A percentile compares a stretch with the other conserved stretches of the same genome.
These are phyloP conservation scores for Cotesia typhae DNA, from an alignment of 1,140 invertebrate species.

Conservation along the genomic window DNA sequence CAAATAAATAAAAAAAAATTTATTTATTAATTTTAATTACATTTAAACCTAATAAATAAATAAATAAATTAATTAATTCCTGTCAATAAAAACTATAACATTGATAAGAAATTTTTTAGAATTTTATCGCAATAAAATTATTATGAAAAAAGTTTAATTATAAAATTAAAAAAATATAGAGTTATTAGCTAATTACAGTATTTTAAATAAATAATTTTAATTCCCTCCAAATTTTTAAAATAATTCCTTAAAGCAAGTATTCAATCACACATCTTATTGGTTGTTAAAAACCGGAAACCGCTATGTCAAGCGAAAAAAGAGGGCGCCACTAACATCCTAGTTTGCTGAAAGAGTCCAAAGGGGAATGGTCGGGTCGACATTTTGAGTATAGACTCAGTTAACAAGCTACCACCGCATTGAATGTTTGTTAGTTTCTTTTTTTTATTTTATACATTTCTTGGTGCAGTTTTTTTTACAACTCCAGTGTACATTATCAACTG, in stretches of 20 bases:
- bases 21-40: too few species aligned
- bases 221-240: neutral
- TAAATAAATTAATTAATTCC: too few species aligned
- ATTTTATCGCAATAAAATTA: too few species aligned
- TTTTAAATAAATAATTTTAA: neutral
- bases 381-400: slow-evolving; percentile 4
- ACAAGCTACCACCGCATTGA: neutral
- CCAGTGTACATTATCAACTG: too few species aligned
- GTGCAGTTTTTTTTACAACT: too few species aligned
- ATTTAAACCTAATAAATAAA: too few species aligned
- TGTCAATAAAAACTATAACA: too few species aligned
- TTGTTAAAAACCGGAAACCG: neutral
- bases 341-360: neutral
- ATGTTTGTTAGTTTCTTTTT: too few species aligned
- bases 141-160: neutral
- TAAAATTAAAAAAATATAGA: neutral
- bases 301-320: neutral
- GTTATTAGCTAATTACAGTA: neutral
- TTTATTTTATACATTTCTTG: too few species aligned
- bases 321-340: neutral
- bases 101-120: too few species aligned
- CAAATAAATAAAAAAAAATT: neutral
- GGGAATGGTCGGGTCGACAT: slow-evolving; percentile 8
- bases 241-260: neutral
- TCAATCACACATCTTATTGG: neutral